A percentile compares a stretch with the other conserved stretches of the same genome.
Conservation (phyloP, 2,888 invertebrate genomes). For the Nesidiocoris tenuis region DNA sequence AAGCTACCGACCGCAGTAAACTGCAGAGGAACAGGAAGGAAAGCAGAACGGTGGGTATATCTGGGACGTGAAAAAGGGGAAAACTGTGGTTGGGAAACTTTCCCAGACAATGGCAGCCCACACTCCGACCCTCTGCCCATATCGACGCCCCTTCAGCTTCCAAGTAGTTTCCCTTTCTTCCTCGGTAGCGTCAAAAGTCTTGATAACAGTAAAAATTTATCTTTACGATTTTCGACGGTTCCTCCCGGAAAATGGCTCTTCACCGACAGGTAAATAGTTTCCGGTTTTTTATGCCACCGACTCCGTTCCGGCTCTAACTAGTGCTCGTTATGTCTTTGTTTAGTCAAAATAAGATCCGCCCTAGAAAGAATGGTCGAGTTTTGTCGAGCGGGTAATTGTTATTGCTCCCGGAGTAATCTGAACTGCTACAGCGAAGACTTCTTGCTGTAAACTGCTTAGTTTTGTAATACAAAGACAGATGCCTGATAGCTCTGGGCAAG, state of each 20-base stretch:
- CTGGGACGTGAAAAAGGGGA: not conserved
- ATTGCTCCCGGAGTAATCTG: too few species aligned
- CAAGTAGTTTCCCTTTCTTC: not conserved
- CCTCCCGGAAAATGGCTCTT: conserved; percentile 4
- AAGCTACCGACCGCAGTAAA: not conserved
- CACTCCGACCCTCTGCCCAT: not conserved
- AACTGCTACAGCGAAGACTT: too few species aligned
- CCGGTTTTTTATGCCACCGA: not conserved
- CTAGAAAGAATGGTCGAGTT: not conserved
- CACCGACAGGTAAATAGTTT: not conserved
- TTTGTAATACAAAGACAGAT: too few species aligned
- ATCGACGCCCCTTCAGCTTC: not conserved
- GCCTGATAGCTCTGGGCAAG: too few species aligned
- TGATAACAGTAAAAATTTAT: conserved; percentile 35
- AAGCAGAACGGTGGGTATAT: too few species aligned
- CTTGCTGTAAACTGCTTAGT: too few species aligned
- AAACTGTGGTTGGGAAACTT: conserved; percentile 6
- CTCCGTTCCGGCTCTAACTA: not conserved
- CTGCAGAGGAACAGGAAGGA: not conserved
- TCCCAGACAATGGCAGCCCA: conserved; percentile 29
- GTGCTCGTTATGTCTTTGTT: not conserved
- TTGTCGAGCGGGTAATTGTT: not conserved
- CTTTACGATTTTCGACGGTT: conserved; percentile 22
- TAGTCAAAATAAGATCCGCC: not conserved
- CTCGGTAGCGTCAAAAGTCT: not conserved